Evolutionary conservation across 2,113 vertebrate species (phyloP).

Genomic region (Mellivora capensis): DNA sequence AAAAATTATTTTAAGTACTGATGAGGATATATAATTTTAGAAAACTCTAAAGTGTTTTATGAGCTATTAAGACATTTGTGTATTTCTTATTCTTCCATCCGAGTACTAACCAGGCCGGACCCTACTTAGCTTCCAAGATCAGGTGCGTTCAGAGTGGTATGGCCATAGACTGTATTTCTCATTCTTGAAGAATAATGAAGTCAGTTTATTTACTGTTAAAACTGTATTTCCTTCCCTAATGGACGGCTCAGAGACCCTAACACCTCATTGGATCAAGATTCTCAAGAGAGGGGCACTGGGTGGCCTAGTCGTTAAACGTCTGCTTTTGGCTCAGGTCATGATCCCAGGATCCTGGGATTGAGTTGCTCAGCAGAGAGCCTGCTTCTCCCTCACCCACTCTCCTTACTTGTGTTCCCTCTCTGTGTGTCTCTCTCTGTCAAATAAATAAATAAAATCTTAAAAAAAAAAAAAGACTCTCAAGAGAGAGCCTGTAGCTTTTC

Average conservation of each 20-base stretch:
- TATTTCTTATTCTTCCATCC: background rate
- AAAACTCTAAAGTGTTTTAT: conserved; percentile 36
- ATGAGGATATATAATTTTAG: background rate
- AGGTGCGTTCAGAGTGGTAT: too few species aligned
- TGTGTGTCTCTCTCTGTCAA: too few species aligned
- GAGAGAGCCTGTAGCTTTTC: background rate
- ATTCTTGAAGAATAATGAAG: conserved; percentile 28
- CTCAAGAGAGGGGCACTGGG: background rate
- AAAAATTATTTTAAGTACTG: background rate
- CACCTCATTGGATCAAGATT: background rate
- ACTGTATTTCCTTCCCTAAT: background rate
- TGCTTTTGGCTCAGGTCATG: too few species aligned
- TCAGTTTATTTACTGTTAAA: background rate
- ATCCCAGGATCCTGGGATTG: too few species aligned
- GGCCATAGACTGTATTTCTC: background rate
- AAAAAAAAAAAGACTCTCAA: background rate
- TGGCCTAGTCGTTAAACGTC: too few species aligned
- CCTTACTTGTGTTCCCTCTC: too few species aligned
- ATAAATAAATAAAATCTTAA: too few species aligned
- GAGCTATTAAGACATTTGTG: background rate
- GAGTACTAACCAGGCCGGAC: too few species aligned
- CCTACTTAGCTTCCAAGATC: too few species aligned
- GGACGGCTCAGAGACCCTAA: background rate
- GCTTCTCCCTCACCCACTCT: too few species aligned
- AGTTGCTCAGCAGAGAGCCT: too few species aligned